Base-by-base conservation (phyloP, 2,888 invertebrate genomes). In the Diplazon laetatorius region DNA sequence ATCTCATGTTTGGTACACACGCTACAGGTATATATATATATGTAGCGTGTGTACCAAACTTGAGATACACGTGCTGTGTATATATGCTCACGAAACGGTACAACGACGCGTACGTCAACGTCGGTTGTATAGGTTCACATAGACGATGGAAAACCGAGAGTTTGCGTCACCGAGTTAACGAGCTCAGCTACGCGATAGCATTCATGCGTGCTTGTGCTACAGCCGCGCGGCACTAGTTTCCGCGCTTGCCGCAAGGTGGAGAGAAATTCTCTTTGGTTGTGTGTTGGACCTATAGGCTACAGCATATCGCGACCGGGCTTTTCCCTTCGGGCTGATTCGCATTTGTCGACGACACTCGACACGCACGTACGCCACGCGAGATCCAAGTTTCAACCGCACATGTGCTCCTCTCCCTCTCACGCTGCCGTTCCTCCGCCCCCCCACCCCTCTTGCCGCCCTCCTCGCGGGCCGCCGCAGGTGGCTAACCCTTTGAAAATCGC, bases 341-440 rank as follows among this genome's bases (percentile, higher is more conserved):
- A 76, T 79, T 76, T 76, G 72, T 72, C 79, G 72, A 75, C 76
- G 76, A 72, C 79, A 79, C 79, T 79, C 76, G 79, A 72, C 79
- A 76, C 79, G 79, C 79, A 76, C 79, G 79, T 76, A 76, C 76
- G 68, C 65, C 62, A 63, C 66, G 60, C 44, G 66, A 76, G 72
- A 72, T 79, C 44, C 79, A 76, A 76, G 76, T 79, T 79, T 69
- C 79, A 63, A 72, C 57, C 44, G 63, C 68, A 72, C 71, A 59
- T 63, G 68, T 68, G 48, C 57, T 44, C 37, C 18, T 14, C 16
- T 1, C 50, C 52, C 1, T 44, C 20, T 55, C 44, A 0, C 65
- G 1, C n/a, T 30, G 2, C 14, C 6, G 4, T 30, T 5, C 22
- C 35, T 18, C 10, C 52, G 16, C 0, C 39, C 57, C 9, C 18